Base-by-base conservation (phyloP, 2,888 invertebrate genomes). In the Eurois occulta region DNA sequence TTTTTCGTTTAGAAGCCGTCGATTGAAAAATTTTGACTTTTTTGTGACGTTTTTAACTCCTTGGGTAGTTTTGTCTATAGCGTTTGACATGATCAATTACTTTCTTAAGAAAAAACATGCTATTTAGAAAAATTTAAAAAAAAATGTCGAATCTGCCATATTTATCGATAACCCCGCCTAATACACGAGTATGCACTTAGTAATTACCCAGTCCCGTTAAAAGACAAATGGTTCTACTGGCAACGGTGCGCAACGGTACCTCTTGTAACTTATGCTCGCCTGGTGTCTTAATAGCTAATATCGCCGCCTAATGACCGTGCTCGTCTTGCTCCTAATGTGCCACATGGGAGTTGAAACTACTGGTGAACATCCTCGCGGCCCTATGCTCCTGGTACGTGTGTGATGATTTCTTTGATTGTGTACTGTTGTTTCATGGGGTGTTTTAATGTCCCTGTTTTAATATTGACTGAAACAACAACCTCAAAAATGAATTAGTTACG, bases 251-350 rank as follows among this genome's bases (percentile, higher is more conserved):
- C 94, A 94, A 95, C 93, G 81, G 86, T 82, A 86, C 88, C 85
- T 86, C 86, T 75, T 85, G 89, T 89, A 88, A 88, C 88, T 95
- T 95, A 95, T 93, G 93, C 90, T 90, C 86, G 89, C 91, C 90
- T 91, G 93, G 94, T 94, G 93, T 90, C 94, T 94, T 96, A 96
- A 96, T 96, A 96, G 97, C 96, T 97, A 96, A 96, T 97, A 97
- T 95, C 95, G 95, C 92, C 92, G 95, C 93, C 95, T 97, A 97
- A 97, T 97, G 97, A 96, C 96, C 96, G 94, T 93, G 93, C 94
- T 94, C 95, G 94, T 95, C 95, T 95, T 94, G 93, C 91, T 90
- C 93, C 94, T 95, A 95, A 96, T 95, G 95, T 92, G 93, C 94
- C 96, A 92, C 95, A 91, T 93, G 96, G 95, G 93, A 93, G 79